Conservation (phyloP, 2,797 vertebrate genomes). For the Eulemur rubriventer region DNA sequence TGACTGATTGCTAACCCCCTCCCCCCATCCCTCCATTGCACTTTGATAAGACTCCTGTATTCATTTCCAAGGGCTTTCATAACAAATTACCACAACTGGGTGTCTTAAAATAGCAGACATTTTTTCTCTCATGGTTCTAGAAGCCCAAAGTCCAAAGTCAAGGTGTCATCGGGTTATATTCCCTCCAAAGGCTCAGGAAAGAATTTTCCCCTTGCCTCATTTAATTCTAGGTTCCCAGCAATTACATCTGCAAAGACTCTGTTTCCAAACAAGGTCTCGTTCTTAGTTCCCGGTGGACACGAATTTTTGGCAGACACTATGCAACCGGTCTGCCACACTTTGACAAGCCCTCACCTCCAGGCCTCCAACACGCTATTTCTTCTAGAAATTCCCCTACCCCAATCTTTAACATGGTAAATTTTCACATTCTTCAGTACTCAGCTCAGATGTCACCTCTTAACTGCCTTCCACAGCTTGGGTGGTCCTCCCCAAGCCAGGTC, state of each 20-base stretch:
- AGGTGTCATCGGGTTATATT: background rate
- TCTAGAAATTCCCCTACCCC: background rate
- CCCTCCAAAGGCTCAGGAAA: background rate
- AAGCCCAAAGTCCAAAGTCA: constrained; percentile 4
- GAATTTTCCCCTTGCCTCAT: background rate
- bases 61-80: background rate
- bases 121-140: background rate
- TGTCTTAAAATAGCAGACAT: background rate
- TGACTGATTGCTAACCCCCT: background rate
- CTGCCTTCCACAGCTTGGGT: background rate
- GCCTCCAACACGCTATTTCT: background rate
- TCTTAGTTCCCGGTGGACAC: background rate
- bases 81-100: background rate
- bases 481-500: background rate
- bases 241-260: background rate
- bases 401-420: background rate
- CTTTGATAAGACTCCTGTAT: background rate
- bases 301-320: background rate
- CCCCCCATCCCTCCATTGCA: background rate
- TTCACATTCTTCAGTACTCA: background rate
- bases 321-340: background rate
- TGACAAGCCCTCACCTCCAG: background rate
- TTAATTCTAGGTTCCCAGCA: background rate
- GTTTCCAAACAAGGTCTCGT: background rate
- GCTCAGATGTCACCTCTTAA: background rate